Evolutionary conservation across 2,888 invertebrate species (phyloP).

Genomic region (Parnassius mnemosyne): DNA sequence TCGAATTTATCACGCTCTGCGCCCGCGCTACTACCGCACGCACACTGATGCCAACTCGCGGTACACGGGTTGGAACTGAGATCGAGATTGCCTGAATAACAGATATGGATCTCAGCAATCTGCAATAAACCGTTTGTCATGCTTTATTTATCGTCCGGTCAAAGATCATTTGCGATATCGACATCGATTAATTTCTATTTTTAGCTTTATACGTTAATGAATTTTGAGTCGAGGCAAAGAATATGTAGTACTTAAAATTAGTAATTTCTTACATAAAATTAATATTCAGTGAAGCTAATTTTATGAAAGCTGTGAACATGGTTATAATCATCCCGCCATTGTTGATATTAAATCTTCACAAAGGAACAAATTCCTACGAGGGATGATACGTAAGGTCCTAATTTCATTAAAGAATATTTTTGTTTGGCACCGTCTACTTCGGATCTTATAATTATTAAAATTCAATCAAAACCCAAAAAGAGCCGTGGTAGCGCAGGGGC

Average conservation of each 20-base stretch:
- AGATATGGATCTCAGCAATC: constrained; percentile 22
- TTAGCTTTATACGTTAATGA: constrained; percentile 1
- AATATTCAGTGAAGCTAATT: too few relatives aligned
- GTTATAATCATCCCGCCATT: too few relatives aligned
- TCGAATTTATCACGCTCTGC: constrained; percentile 59
- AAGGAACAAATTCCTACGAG: too few relatives aligned
- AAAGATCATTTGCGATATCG: constrained; percentile 14
- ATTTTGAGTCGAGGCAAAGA: neutral
- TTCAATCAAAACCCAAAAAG: too few relatives aligned
- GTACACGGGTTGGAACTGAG: constrained; percentile 10
- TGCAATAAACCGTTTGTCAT: constrained; percentile 26
- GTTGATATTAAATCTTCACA: too few relatives aligned
- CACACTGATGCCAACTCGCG: constrained; percentile 15
- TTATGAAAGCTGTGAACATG: too few relatives aligned
- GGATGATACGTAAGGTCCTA: too few relatives aligned
- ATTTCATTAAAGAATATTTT: too few relatives aligned
- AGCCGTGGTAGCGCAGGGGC: too few relatives aligned
- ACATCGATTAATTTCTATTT: constrained; percentile 6
- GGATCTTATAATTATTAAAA: too few relatives aligned
- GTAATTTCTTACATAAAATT: too few relatives aligned
- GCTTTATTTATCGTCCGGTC: constrained; percentile 17
- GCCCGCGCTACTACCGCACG: constrained; percentile 34
- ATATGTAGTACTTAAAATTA: neutral
- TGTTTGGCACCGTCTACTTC: too few relatives aligned
- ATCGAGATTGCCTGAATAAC: constrained; percentile 25